Base-by-base conservation (phyloP, 2,797 vertebrate genomes). In the Muscicapa comitata region DNA sequence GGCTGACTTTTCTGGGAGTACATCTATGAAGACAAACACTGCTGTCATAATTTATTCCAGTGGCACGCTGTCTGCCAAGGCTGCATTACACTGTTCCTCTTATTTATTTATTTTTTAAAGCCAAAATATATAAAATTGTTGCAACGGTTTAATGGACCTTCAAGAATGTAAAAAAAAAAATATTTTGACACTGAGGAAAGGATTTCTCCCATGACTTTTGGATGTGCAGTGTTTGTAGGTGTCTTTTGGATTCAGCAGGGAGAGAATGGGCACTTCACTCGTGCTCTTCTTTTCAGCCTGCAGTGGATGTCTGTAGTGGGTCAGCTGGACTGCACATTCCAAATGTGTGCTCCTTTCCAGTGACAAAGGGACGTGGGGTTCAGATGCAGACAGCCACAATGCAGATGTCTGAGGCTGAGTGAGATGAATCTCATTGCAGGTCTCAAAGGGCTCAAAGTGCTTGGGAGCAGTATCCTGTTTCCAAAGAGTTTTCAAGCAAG, bases 381-480 rank as follows among this genome's bases (percentile, higher is more conserved):
- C 78, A 74, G 53, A 57, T 33, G 54, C 7, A 91, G 57, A 45
- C 38, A 83, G 72, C 18, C 93, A 85, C 51, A 51, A 5, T 21
- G 51, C 86, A 95, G 74, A 87, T 93, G 86, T 58, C 85, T 86
- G 79, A 86, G 75, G 78, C 58, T 50, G 57, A 91, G 55, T 7
- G 63, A 94, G 79, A 90, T 77, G 13, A 65, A 94, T 78, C 91
- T 90, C 79, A 37, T 86, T 86, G 72, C 72, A 90, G 62, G 65
- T 91, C 85, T 93, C 89, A 83, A 71, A 90, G 68, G 78, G 61
- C 72, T 95, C 75, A 80, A 82, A 80, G 62, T 75, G 62, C 84
- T 88, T 83, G 92, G 72, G 91, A 96, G 84, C 68, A 92, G 66
- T 72, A 86, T 83, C 62, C 79, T 84, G 91, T 91, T 97, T 93